These are phyloP conservation scores for Aulostomus chinensis DNA, from an alignment of 2,797 vertebrate genomes.

Conservation along the genomic window DNA sequence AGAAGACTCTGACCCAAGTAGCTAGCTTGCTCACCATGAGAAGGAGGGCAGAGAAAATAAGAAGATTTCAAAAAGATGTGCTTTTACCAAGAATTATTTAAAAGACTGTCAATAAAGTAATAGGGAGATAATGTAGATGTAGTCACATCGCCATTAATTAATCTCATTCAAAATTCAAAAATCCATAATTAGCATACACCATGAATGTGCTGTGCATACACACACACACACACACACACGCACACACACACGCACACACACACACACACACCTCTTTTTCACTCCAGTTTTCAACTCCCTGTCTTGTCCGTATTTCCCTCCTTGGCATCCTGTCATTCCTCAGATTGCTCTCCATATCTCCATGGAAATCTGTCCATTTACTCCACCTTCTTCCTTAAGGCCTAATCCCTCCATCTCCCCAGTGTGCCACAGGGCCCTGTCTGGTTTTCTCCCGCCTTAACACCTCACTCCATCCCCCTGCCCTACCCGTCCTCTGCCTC, in stretches of 20 bases:
- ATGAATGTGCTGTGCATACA: conserved; percentile 36
- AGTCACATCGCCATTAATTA: too few species aligned
- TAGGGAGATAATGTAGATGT: too few species aligned
- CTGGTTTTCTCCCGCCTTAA: conserved; percentile 31
- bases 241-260: too few species aligned
- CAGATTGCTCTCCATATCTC: conserved; percentile 57
- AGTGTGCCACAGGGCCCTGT: conserved; percentile 43
- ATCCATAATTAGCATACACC: conserved; percentile 69
- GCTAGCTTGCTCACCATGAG: too few species aligned
- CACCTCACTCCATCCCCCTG: conserved; percentile 45
- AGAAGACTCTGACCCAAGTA: too few species aligned
- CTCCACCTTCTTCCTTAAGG: conserved; percentile 54
- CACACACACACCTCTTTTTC: conserved; percentile 25
- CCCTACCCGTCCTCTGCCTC: conserved; percentile 7
- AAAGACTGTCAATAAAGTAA: too few species aligned
- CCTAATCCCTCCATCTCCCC: conserved; percentile 61
- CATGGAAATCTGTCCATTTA: conserved; percentile 61
- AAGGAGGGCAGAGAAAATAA: conserved; percentile 11
- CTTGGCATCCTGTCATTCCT: conserved; percentile 44
- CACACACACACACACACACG: too few species aligned
- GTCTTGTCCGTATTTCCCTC: conserved; percentile 34
- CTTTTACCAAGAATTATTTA: too few species aligned
- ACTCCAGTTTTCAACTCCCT: conserved; percentile 22
- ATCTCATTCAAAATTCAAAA: conserved; percentile 80
- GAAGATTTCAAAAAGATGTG: too few species aligned